Evolutionary conservation across 2,888 invertebrate genomes (phyloP).

Genomic region (Scaeva pyrastri): DNA sequence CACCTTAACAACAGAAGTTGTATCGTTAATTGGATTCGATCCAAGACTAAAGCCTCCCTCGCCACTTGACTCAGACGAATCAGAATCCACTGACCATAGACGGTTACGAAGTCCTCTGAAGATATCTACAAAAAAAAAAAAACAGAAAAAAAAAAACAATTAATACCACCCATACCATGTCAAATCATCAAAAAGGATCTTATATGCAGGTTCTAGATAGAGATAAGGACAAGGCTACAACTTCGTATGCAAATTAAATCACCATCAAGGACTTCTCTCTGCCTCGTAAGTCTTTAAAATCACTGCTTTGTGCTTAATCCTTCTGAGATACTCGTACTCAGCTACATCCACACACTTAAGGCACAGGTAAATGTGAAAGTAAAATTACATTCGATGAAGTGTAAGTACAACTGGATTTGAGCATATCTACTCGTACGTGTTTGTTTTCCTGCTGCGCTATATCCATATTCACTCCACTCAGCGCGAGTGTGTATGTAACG

Average conservation of each 20-base stretch:
- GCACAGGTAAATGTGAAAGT: slow-evolving; percentile 44
- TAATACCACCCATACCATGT: slow-evolving; percentile 33
- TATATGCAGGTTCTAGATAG: neutral
- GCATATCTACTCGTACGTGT: slow-evolving; percentile 41
- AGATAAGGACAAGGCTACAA: slow-evolving; percentile 32
- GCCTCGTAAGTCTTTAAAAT: slow-evolving; percentile 57
- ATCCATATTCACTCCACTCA: neutral
- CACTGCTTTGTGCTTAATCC: slow-evolving; percentile 54
- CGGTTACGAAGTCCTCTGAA: slow-evolving; percentile 82
- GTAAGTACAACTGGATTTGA: slow-evolving; percentile 29
- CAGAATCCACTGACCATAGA: slow-evolving; percentile 78
- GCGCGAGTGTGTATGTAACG: neutral
- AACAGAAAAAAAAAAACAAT: slow-evolving; percentile 24
- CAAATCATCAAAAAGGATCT: slow-evolving; percentile 38
- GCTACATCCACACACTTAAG: neutral
- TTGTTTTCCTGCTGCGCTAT: slow-evolving; percentile 43
- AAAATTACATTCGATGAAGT: slow-evolving; percentile 56
- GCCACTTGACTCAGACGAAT: slow-evolving; percentile 76
- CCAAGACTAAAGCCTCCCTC: slow-evolving; percentile 74
- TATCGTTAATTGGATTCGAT: slow-evolving; percentile 80
- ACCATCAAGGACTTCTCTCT: slow-evolving; percentile 45
- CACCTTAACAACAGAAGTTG: slow-evolving; percentile 83
- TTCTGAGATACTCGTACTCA: neutral
- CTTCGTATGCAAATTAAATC: slow-evolving; percentile 65
- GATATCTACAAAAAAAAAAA: slow-evolving; percentile 79